These are phyloP conservation scores for Teleogryllus oceanicus DNA, from an alignment of 2,888 invertebrate species.

Conservation along the genomic window DNA sequence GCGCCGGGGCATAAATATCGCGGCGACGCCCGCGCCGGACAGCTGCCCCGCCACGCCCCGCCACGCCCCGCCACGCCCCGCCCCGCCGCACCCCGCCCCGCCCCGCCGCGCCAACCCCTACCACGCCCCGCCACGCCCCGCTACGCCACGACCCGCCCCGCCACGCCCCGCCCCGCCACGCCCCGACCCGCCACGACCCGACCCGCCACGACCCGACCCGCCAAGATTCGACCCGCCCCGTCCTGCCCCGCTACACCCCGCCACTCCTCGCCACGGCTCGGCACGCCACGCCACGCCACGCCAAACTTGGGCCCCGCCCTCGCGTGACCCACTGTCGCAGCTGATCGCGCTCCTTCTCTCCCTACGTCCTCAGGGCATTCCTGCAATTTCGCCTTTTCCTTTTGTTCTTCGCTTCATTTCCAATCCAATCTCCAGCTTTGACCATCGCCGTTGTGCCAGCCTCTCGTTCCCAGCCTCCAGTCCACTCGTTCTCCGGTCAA, in stretches of 20 bases:
- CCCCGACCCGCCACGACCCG: not conserved
- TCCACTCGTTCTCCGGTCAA: too few species aligned
- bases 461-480: too few species aligned
- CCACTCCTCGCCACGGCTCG: not conserved
- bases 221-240: not conserved
- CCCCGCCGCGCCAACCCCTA: too few species aligned
- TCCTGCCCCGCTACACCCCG: not conserved
- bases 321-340: too few species aligned
- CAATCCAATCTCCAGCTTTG: too few species aligned
- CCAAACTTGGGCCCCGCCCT: not conserved
- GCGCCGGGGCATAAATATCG: conserved; percentile 7
- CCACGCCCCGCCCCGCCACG: too few species aligned
- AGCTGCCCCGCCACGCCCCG: not conserved
- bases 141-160: not conserved
- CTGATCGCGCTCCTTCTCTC: too few species aligned
- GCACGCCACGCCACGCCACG: too few species aligned
- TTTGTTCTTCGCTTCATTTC: too few species aligned
- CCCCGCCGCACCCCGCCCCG: not conserved
- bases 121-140: not conserved
- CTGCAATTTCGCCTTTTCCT: too few species aligned
- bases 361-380: too few species aligned
- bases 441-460: too few species aligned
- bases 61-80: not conserved
- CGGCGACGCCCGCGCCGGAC: not conserved
- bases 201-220: not conserved